A percentile compares a stretch with the other conserved stretches of the same genome.
Evolutionary conservation across 2,113 vertebrate species (phyloP).

Genomic region (Erythrocercus mccallii): DNA sequence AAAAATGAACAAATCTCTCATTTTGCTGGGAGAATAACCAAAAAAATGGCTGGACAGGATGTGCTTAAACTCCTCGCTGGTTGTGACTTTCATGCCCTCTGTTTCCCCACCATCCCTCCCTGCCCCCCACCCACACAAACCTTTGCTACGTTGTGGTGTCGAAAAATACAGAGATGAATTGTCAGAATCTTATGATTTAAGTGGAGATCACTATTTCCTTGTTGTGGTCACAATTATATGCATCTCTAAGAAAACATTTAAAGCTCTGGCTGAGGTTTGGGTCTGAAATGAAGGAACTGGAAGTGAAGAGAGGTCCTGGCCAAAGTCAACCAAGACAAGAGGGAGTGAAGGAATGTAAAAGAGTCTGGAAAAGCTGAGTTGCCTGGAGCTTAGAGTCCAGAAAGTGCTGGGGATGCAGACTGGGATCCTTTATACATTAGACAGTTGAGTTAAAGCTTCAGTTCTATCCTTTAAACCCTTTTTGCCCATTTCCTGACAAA

Average conservation of each 20-base stretch:
- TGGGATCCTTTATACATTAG: neutral
- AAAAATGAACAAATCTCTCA: neutral
- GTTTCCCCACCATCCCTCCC: neutral
- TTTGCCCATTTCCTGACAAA: neutral
- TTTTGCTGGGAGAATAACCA: neutral
- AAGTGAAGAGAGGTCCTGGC: neutral
- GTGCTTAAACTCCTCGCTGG: neutral
- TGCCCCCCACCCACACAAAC: neutral
- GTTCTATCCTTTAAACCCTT: neutral
- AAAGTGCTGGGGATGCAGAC: neutral
- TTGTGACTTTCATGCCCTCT: neutral
- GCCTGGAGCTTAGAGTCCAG: neutral
- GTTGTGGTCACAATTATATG: neutral
- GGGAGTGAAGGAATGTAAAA: neutral
- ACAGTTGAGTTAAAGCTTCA: neutral
- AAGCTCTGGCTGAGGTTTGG: neutral
- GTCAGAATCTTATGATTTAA: neutral
- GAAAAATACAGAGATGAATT: neutral
- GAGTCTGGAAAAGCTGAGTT: conserved; percentile 29
- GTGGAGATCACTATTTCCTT: neutral
- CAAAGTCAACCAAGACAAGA: conserved; percentile 40
- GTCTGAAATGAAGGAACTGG: neutral
- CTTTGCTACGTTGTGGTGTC: neutral
- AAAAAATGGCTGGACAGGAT: neutral
- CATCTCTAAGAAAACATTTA: neutral